Conservation (phyloP, 2,797 vertebrate species). For the Centroberyx gerrardi region DNA sequence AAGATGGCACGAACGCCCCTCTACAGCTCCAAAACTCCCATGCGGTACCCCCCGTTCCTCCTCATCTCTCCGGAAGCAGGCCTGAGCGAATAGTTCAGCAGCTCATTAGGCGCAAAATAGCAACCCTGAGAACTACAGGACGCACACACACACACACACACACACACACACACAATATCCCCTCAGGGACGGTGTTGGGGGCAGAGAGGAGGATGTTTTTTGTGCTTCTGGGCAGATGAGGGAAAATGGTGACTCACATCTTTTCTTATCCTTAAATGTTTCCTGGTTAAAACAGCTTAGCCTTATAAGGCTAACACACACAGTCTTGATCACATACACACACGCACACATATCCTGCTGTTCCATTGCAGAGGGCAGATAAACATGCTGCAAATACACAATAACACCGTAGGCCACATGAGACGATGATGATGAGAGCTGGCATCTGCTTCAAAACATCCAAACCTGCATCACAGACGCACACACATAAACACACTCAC, state of each 20-base stretch:
- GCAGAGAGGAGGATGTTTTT: constrained; percentile 74
- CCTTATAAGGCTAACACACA: constrained; percentile 71
- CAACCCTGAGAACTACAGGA: constrained; percentile 32
- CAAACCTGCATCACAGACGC: constrained; percentile 29
- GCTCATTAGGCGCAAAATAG: constrained; percentile 66
- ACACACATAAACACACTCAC: constrained; percentile 17
- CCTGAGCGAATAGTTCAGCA: constrained; percentile 65
- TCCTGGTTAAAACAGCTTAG: constrained; percentile 67
- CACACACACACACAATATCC: constrained; percentile 20
- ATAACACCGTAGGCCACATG: constrained; percentile 45
- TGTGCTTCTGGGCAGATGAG: constrained; percentile 53
- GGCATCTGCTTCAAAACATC: constrained; percentile 50
- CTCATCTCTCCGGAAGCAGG: constrained; percentile 48
- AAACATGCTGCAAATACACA: constrained; percentile 50
- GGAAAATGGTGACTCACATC: constrained; percentile 74
- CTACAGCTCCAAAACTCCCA: constrained; percentile 32
- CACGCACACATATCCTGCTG: constrained; percentile 20
- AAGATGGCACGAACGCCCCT: constrained; percentile 17
- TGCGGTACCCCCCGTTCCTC: constrained; percentile 16
- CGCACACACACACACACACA: constrained; percentile 26
- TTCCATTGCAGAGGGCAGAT: constrained; percentile 57
- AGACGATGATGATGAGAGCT: constrained; percentile 55
- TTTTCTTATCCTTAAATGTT: constrained; percentile 76
- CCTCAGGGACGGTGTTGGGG: constrained; percentile 44
- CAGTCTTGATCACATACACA: constrained; percentile 9